Percentiles rank a stretch among this genome's conserved stretches.
Evolutionary conservation across 2,113 vertebrate species (phyloP).

Genomic region (Gasterosteus aculeatus): DNA sequence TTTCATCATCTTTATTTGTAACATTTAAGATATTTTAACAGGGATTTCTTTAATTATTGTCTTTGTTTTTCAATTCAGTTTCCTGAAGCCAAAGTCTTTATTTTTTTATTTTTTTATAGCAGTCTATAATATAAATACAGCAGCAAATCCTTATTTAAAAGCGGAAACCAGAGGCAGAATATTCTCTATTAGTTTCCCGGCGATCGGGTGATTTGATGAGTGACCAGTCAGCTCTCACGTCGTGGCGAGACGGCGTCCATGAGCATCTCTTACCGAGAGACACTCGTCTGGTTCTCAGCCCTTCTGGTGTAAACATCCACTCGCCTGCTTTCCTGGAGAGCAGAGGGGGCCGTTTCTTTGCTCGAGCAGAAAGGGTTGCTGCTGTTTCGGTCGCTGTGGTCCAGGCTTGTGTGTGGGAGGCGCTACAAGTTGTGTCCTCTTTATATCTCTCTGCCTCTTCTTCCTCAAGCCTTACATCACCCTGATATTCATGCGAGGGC

Average conservation of each 20-base stretch:
- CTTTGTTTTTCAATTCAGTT: background rate
- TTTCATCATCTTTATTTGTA: background rate
- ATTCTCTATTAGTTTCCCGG: background rate
- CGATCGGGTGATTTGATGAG: background rate
- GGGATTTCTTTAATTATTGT: background rate
- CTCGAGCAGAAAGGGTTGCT: slow-evolving; percentile 12
- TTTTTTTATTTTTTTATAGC: background rate
- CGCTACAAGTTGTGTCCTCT: slow-evolving; percentile 60
- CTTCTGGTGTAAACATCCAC: background rate
- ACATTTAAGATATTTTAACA: background rate
- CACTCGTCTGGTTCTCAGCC: background rate
- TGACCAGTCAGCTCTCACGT: background rate
- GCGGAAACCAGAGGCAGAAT: background rate
- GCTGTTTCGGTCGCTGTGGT: slow-evolving; percentile 1
- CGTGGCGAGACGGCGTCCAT: too few species aligned
- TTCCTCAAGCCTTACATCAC: slow-evolving; percentile 74
- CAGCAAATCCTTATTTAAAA: background rate
- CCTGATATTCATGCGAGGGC: slow-evolving; percentile 52
- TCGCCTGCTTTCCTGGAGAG: slow-evolving; percentile 16
- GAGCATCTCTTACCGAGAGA: background rate
- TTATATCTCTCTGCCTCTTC: slow-evolving; percentile 64
- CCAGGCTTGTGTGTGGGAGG: slow-evolving; percentile 55
- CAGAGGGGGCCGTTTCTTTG: slow-evolving; percentile 10
- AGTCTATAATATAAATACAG: background rate
- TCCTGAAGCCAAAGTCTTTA: background rate